Evolutionary conservation across 1,140 invertebrate species (phyloP).

Genomic region (Ostrea denselamellosa): DNA sequence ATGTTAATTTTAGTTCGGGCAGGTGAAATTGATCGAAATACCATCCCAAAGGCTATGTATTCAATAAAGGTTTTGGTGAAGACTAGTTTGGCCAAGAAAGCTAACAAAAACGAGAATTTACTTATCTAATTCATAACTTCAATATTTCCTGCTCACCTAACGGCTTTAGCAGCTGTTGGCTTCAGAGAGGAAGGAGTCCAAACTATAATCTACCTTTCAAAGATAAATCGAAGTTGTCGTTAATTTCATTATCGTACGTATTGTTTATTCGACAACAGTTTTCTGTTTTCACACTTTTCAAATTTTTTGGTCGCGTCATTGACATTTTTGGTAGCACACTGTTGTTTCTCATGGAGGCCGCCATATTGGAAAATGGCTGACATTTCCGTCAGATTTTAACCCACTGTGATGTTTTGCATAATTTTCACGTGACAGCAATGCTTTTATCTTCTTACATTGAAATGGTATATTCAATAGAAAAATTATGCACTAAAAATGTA

Average conservation of each 20-base stretch:
- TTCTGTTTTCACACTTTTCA: background rate
- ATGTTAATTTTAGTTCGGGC: too few species aligned
- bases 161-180: too few species aligned
- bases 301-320: background rate
- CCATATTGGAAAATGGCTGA: slow-evolving; percentile 62
- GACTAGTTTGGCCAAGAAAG: too few species aligned
- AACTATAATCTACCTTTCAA: too few species aligned
- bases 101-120: too few species aligned
- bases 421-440: background rate
- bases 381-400: slow-evolving; percentile 53
- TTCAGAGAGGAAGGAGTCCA: too few species aligned
- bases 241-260: background rate
- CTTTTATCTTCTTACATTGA: background rate
- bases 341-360: slow-evolving; percentile 59
- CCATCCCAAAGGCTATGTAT: too few species aligned
- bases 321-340: slow-evolving; percentile 6
- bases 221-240: too few species aligned
- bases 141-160: too few species aligned
- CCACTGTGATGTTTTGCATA: slow-evolving; percentile 23
- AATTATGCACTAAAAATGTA: background rate
- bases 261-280: background rate
- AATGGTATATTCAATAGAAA: background rate
- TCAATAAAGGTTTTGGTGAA: too few species aligned
- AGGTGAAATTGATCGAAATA: too few species aligned
- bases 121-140: too few species aligned